A percentile compares a stretch with the other conserved stretches of the same genome.
These are phyloP conservation scores for Tupiocoris notatus DNA, from an alignment of 2,888 invertebrate genomes.

Conservation along the genomic window DNA sequence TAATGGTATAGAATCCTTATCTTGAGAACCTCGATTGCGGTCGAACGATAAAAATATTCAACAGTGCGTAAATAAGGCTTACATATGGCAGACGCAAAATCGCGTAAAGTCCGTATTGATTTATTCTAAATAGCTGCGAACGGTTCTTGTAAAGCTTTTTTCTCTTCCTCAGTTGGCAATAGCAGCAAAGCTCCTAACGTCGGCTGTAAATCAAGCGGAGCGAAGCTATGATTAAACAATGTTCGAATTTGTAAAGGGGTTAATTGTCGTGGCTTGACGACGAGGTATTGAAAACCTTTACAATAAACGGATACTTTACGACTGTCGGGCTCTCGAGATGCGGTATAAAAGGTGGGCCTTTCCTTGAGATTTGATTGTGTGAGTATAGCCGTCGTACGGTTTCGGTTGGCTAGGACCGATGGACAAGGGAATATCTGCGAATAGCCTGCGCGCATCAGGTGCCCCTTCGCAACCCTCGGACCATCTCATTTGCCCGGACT, in stretches of 20 bases:
- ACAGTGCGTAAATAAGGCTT: background rate
- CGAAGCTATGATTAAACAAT: slow-evolving; percentile 42
- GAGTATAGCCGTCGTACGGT: background rate
- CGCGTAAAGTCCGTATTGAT: background rate
- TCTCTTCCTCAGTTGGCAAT: background rate
- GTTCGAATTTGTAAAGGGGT: slow-evolving; percentile 40
- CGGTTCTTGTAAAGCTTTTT: background rate
- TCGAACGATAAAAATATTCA: background rate
- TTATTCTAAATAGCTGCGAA: background rate
- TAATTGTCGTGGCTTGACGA: slow-evolving; percentile 26
- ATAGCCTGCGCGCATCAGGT: background rate
- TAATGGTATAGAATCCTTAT: background rate
- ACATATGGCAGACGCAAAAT: background rate
- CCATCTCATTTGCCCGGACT: slow-evolving; percentile 33
- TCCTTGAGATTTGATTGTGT: slow-evolving; percentile 30
- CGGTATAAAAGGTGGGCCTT: slow-evolving; percentile 26
- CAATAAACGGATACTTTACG: slow-evolving; percentile 41
- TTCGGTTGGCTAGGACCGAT: too few relatives aligned
- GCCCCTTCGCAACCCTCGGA: slow-evolving; percentile 6
- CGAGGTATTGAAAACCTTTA: slow-evolving; percentile 35
- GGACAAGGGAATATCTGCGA: background rate
- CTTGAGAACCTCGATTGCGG: background rate
- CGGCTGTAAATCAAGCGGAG: slow-evolving; percentile 13
- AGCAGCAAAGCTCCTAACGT: background rate
- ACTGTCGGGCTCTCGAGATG: background rate